phyloP scores from a whole-genome alignment of 2,113 vertebrate species.

The Hyperopisus bebe region DNA sequence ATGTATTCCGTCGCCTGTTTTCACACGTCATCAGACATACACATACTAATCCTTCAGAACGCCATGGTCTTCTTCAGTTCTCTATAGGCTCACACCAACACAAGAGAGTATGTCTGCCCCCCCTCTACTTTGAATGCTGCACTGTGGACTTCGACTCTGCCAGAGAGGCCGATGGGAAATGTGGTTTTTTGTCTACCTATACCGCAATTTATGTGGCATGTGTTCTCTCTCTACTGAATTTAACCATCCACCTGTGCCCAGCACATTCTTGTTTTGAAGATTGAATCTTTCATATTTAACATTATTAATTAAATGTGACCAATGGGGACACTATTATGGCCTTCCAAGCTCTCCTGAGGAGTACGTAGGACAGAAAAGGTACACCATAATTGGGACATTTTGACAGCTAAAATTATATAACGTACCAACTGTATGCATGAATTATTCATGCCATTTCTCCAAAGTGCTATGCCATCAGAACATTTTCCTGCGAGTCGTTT shows the following conservation, averaged over 20 bases:
- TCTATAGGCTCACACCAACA: background rate
- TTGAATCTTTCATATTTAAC: background rate
- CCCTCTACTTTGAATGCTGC: background rate
- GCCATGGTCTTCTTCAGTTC: background rate
- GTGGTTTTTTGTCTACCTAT: background rate
- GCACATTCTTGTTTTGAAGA: background rate
- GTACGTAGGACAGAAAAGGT: background rate
- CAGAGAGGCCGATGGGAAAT: background rate
- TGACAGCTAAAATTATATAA: conserved; percentile 12
- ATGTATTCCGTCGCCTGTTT: background rate
- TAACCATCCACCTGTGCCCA: background rate
- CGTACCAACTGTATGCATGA: background rate
- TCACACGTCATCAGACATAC: background rate
- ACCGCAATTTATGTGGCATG: background rate
- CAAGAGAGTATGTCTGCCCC: background rate
- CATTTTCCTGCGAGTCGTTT: background rate
- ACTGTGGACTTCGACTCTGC: background rate
- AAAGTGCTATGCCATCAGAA: background rate
- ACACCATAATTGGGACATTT: conserved; percentile 15
- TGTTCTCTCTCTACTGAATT: background rate
- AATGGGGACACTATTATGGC: background rate
- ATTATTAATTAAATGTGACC: conserved; percentile 10
- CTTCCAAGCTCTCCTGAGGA: background rate
- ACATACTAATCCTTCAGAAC: background rate
- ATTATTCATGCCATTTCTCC: conserved; percentile 7